Evolutionary conservation across 2,113 vertebrate species (phyloP).

Genomic region (Rhinogobius similis): DNA sequence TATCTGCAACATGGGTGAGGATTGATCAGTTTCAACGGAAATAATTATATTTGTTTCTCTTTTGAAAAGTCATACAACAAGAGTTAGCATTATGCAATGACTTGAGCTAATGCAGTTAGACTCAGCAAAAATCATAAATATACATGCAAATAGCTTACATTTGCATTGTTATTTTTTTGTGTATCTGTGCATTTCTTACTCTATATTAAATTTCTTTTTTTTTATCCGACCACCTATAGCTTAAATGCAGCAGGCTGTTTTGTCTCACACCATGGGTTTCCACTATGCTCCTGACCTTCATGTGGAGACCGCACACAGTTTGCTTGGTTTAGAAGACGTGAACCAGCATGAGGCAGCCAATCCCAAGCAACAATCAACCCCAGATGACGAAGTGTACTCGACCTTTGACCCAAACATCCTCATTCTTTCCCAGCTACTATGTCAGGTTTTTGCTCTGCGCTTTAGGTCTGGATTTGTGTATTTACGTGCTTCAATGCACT

Average conservation of each 20-base stretch:
- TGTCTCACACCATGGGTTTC: slow-evolving; percentile 34
- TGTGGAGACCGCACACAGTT: slow-evolving; percentile 53
- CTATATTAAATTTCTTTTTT: no score
- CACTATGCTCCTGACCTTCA: slow-evolving; percentile 38
- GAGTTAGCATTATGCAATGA: background rate
- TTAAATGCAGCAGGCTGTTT: slow-evolving; percentile 29
- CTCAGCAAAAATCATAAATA: background rate
- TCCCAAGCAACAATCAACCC: slow-evolving; percentile 36
- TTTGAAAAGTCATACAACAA: background rate
- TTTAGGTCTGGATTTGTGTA: background rate
- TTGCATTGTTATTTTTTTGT: background rate
- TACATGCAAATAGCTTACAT: background rate
- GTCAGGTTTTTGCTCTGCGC: background rate
- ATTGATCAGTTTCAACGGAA: slow-evolving; percentile 1
- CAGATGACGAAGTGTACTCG: slow-evolving; percentile 43
- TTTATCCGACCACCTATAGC: slow-evolving; percentile 11
- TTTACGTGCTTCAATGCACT: background rate
- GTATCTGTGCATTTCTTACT: background rate
- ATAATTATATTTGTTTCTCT: no score
- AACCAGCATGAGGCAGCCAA: slow-evolving; percentile 19
- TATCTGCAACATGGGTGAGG: slow-evolving; percentile 70
- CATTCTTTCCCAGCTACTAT: slow-evolving; percentile 4
- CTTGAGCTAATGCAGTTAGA: background rate
- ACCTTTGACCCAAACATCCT: slow-evolving; percentile 34
- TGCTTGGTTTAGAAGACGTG: slow-evolving; percentile 50